phyloP scores from a whole-genome alignment of 2,888 invertebrate species.

The Tenthredo scrophulariae region DNA sequence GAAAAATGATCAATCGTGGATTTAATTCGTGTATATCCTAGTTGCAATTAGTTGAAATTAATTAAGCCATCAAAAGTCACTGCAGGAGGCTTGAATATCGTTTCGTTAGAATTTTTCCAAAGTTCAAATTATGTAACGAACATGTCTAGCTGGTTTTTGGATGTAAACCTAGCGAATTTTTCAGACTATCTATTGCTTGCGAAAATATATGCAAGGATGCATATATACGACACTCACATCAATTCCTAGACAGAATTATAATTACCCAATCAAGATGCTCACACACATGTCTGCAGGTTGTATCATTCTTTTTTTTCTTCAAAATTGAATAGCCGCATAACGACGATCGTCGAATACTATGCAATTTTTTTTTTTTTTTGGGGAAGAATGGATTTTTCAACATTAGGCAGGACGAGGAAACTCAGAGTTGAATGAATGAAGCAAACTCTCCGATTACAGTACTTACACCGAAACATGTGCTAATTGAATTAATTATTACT shows the following conservation, averaged over 20 bases:
- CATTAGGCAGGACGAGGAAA: neutral
- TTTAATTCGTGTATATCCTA: neutral
- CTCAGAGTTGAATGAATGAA: neutral
- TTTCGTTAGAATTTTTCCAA: neutral
- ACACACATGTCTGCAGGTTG: neutral
- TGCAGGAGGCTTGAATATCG: neutral
- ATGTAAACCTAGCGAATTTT: neutral
- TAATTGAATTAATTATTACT: neutral
- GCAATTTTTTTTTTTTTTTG: neutral
- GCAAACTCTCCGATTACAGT: no score
- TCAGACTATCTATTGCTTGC: neutral
- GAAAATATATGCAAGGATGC: neutral
- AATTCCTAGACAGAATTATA: neutral
- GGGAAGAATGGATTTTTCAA: neutral
- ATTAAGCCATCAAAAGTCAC: neutral
- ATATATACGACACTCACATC: neutral
- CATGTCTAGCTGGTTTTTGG: neutral
- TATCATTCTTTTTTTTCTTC: neutral
- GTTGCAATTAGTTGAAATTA: neutral
- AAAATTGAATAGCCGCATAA: neutral
- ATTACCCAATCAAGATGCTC: neutral
- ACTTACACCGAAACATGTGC: no score
- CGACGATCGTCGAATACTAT: neutral
- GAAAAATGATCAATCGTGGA: neutral
- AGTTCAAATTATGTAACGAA: neutral